Base-by-base conservation (phyloP, 2,113 vertebrate genomes). In the Mola mola region DNA sequence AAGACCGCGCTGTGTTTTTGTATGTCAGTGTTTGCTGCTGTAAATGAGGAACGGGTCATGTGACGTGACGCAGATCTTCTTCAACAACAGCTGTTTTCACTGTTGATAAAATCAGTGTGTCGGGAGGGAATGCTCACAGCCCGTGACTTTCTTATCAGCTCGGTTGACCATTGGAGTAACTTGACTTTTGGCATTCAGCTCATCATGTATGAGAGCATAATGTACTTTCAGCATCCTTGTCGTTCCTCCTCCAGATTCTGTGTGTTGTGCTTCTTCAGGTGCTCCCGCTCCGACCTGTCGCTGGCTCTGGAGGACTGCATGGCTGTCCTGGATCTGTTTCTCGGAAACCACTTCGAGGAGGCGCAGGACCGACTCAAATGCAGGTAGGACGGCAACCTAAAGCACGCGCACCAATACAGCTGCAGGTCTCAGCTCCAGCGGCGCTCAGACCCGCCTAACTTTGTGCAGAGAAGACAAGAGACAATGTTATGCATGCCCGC, bases 321-420 rank as follows among this genome's bases (percentile, higher is more conserved):
- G 95, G 91, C 75, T 0, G 95, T 96, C 38, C 69, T 99, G 85
- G 96, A 99, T 84, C 91, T 97, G 67, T 99, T 99, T 83, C 94
- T 98, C 67, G 94, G 85, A 83, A 98, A 98, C 85, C 92, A 95
- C 63, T 99, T 99, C 83, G 94, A 96, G 0, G 94, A 95, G 86
- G 95, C 96, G 28, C 93, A 96, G 86, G 85, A 84, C 53, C 94
- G 90, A 72, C 93, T 98, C 55, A 91, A 82, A 81, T 90, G 87
- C 87, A 97, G 94, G 97, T 98, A 88, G 90, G 92, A 77, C 19
- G 20, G 6, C 24, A 15, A 5, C 22, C 28, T 44, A 37, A 12
- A 40, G 31, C 46, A 25, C 13, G 0, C 2, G 31, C 55, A 37
- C n/a, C n/a, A 3, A 50, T 20, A 28, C 22, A 49, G n/a, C n/a